Evolutionary conservation across 2,888 invertebrate species (phyloP), one percentile per base, ranked within the genome.

Genomic region (Drosophila buzzatii): DNA sequence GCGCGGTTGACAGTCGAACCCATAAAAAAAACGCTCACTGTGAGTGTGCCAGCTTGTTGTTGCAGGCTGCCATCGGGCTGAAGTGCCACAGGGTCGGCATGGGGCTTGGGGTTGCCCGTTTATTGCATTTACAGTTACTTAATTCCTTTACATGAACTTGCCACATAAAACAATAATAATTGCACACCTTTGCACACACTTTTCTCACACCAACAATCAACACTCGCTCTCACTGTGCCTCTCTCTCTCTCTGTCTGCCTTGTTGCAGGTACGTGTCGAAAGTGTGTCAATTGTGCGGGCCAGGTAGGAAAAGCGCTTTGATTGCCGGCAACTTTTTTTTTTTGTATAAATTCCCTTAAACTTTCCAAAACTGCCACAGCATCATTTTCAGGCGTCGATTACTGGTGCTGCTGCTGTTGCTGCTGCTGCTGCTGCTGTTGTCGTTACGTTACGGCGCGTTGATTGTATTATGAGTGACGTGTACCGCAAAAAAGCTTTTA

Each of bases 401-500:
- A 44, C 45, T 70, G n/a, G n/a, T n/a, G n/a, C n/a, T n/a, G n/a
- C n/a, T n/a, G 45, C 14, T 62, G 49, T 18, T 67, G 60, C 33
- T 70, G 49, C 33, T 60, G 52, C n/a, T 44, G 47, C 7, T 56
- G 51, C 45, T 74, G 61, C 64, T 58, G 58, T 51, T 74, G 61
- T 68, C 68, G 76, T 47, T 73, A 68, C 76, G 72, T 49, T 75
- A 73, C 73, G 70, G 72, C 74, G 81, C 81, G 81, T 85, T 85
- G 85, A 89, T 89, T 82, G 81, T 87, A 78, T 83, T 87, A 83
- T 83, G 82, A 87, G 76, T 83, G 89, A 90, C 89, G 86, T 86
- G 84, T 81, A 90, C 90, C 90, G 82, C 88, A 91, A 81, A 90
- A 90, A 91, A 90, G 90, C 90, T 91, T 91, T 91, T 90, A 91